Conservation (phyloP, 2,888 invertebrate genomes). For the Drosophila pegasa region DNA sequence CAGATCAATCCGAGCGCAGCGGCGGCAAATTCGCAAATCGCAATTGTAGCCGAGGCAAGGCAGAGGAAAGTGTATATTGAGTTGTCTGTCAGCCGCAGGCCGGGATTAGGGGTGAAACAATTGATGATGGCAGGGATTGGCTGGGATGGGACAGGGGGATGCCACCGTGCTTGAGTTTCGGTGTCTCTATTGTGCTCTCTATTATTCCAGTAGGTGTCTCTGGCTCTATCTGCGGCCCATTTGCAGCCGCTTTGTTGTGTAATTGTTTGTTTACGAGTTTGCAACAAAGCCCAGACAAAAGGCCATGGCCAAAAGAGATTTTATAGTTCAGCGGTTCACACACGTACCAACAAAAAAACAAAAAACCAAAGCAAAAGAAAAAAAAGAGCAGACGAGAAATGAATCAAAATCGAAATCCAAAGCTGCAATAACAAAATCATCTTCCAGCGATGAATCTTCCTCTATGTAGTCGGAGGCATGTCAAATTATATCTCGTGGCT, state of each 20-base stretch:
- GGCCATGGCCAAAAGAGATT: constrained; percentile 68
- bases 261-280: constrained; percentile 76
- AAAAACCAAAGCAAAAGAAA: constrained; percentile 8
- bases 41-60: constrained; percentile 58
- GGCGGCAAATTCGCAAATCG: constrained; percentile 56
- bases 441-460: constrained; percentile 25
- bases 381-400: constrained; percentile 35
- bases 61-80: constrained; percentile 55
- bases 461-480: constrained; percentile 34
- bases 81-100: constrained; percentile 76
- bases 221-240: constrained; percentile 57
- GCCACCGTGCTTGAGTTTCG: constrained; percentile 69
- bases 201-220: constrained; percentile 70
- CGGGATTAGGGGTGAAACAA: constrained; percentile 68
- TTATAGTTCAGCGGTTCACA: constrained; percentile 68
- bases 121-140: constrained; percentile 19
- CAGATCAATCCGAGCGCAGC: constrained; percentile 63
- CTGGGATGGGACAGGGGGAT: constrained; percentile 35
- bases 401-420: constrained; percentile 74
- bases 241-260: constrained; percentile 67
- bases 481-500: constrained; percentile 69
- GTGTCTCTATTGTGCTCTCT: constrained; percentile 37
- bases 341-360: constrained; percentile 63
- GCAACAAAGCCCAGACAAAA: constrained; percentile 69
- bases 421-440: constrained; percentile 74